Conservation (phyloP, 2,888 invertebrate species). For the Nebria brevicollis region DNA sequence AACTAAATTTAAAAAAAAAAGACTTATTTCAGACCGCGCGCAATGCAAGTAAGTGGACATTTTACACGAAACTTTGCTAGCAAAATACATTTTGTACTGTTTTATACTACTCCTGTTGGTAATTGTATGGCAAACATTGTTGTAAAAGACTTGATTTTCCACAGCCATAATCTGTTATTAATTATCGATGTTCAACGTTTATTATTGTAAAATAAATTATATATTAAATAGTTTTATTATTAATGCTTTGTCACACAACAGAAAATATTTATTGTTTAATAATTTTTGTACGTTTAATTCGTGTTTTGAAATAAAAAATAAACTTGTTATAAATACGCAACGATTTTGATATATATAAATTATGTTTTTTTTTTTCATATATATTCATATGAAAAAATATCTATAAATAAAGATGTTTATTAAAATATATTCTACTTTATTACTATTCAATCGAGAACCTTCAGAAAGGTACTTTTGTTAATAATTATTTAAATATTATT, state of each 20-base stretch:
- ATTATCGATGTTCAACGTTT: not conserved
- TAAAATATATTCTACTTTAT: not conserved
- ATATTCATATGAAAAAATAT: not conserved
- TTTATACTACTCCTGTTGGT: slow-evolving; percentile 25
- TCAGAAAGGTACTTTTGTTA: too few relatives aligned
- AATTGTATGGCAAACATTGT: slow-evolving; percentile 5
- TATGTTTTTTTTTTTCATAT: not conserved
- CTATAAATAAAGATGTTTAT: not conserved
- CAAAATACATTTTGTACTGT: slow-evolving; percentile 34
- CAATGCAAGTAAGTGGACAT: slow-evolving; percentile 28
- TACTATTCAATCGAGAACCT: too few relatives aligned
- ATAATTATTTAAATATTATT: too few relatives aligned
- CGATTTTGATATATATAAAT: not conserved
- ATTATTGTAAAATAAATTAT: not conserved
- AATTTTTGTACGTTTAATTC: not conserved
- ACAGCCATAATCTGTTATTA: slow-evolving; percentile 16
- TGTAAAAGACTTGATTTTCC: slow-evolving; percentile 8
- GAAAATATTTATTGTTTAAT: not conserved
- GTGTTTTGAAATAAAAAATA: not conserved
- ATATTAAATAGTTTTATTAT: not conserved
- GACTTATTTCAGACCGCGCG: not conserved
- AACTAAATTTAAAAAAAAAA: not conserved
- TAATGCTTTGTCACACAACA: not conserved
- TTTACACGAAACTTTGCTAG: slow-evolving; percentile 39
- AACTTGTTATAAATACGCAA: too few relatives aligned